Evolutionary conservation across 2,113 vertebrate species (phyloP).

Genomic region (Thymallus thymallus): DNA sequence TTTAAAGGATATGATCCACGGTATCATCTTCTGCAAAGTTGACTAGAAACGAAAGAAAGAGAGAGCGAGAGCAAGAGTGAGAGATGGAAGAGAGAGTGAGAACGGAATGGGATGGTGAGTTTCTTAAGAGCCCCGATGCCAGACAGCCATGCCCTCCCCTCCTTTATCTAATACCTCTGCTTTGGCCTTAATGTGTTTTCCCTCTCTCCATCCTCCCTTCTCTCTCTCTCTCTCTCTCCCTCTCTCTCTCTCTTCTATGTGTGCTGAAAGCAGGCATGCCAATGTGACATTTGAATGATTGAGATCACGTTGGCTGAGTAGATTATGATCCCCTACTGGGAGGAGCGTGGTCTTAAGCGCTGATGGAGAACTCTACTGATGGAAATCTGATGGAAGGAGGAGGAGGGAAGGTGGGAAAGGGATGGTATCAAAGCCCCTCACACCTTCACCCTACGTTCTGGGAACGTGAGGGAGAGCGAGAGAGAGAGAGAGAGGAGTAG

Average conservation of each 20-base stretch:
- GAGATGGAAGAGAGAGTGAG: conserved; percentile 22
- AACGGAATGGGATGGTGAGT: conserved; percentile 39
- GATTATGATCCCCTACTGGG: conserved; percentile 50
- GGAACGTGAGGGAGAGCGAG: background rate
- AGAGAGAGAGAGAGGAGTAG: background rate
- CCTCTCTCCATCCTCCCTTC: conserved; percentile 2
- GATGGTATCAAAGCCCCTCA: background rate
- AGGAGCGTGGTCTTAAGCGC: conserved; percentile 20
- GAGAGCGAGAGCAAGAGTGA: conserved; percentile 14
- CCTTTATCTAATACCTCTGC: conserved; percentile 38
- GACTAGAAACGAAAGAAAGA: conserved; percentile 28
- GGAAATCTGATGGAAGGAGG: conserved; percentile 26
- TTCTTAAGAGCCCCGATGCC: conserved; percentile 53
- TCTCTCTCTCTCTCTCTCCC: background rate
- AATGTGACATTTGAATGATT: conserved; percentile 53
- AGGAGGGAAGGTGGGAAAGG: background rate
- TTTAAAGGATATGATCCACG: conserved; percentile 72
- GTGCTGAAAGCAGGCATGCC: conserved; percentile 32
- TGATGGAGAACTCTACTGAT: conserved; percentile 40
- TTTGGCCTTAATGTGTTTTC: conserved; percentile 51
- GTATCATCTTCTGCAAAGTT: conserved; percentile 62
- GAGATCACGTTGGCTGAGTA: conserved; percentile 48
- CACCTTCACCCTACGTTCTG: background rate
- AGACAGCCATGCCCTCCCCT: conserved; percentile 26
- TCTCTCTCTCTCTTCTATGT: conserved; percentile 4